Conservation (phyloP, 2,113 vertebrate genomes). For the Emberiza fucata region DNA sequence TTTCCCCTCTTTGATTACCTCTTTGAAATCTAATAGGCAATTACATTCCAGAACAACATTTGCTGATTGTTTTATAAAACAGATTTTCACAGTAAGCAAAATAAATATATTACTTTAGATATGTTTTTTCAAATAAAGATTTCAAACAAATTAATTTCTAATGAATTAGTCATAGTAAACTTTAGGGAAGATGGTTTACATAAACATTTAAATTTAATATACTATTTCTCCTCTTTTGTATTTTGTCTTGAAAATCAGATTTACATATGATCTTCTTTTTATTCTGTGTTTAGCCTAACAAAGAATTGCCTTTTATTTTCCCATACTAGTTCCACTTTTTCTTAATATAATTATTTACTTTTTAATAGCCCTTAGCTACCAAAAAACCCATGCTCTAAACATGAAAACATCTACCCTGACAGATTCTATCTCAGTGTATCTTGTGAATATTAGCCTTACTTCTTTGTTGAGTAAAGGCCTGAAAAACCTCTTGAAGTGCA, state of each 20-base stretch:
- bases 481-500: constrained; percentile 30
- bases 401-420: background rate
- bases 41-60: background rate
- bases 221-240: background rate
- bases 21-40: constrained; percentile 29
- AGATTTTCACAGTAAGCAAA: background rate
- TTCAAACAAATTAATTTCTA: background rate
- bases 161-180: background rate
- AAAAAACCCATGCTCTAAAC: background rate
- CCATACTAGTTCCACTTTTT: background rate
- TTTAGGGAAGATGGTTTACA: background rate
- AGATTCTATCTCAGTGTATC: background rate
- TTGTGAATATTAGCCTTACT: background rate
- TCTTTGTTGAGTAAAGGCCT: background rate
- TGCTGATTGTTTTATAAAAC: background rate
- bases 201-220: background rate
- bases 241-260: background rate
- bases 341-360: background rate
- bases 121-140: background rate
- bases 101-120: background rate
- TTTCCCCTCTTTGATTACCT: constrained; percentile 45
- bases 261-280: background rate
- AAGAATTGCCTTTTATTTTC: background rate
- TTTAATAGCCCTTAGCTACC: background rate
- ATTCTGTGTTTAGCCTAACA: background rate